These are phyloP conservation scores for Ormyrus thymus DNA, from an alignment of 2,888 invertebrate species.

Conservation along the genomic window DNA sequence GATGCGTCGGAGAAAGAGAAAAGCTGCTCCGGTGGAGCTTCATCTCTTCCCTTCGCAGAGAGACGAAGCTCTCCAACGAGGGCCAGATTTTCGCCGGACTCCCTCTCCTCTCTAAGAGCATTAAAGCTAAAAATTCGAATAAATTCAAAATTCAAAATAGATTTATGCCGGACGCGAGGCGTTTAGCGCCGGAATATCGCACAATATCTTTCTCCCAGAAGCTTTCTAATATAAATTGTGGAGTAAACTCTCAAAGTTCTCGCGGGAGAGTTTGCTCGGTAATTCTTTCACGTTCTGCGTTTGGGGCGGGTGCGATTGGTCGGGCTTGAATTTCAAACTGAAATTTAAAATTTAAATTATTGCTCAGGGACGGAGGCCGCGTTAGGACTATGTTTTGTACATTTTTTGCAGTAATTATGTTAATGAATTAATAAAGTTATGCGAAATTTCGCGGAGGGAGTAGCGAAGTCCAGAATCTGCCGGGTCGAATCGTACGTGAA, in stretches of 20 bases:
- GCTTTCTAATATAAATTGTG: slow-evolving; percentile 15
- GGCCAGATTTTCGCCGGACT: neutral
- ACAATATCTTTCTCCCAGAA: neutral
- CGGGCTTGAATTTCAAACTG: neutral
- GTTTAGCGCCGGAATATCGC: neutral
- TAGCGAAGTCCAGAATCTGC: no score
- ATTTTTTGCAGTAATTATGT: neutral
- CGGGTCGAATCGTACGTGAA: no score
- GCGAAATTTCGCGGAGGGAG: neutral
- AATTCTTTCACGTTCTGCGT: slow-evolving; percentile 7
- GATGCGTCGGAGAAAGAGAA: neutral
- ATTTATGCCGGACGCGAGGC: neutral
- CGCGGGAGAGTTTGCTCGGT: no score
- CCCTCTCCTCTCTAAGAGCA: neutral
- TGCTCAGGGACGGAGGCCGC: neutral
- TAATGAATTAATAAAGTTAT: slow-evolving; percentile 7
- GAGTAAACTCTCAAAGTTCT: slow-evolving; percentile 15
- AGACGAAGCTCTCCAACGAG: neutral
- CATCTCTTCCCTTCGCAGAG: neutral
- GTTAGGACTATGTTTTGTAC: no score
- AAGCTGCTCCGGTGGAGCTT: slow-evolving; percentile 4
- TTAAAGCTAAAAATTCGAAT: slow-evolving; percentile 31
- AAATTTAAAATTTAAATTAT: slow-evolving; percentile 23
- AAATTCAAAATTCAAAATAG: slow-evolving; percentile 36
- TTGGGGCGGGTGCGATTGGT: neutral